Percentiles rank a stretch among this genome's conserved stretches.
These are phyloP conservation scores for Basileuterus tristriatus DNA, from an alignment of 2,797 vertebrate species.

Conservation along the genomic window DNA sequence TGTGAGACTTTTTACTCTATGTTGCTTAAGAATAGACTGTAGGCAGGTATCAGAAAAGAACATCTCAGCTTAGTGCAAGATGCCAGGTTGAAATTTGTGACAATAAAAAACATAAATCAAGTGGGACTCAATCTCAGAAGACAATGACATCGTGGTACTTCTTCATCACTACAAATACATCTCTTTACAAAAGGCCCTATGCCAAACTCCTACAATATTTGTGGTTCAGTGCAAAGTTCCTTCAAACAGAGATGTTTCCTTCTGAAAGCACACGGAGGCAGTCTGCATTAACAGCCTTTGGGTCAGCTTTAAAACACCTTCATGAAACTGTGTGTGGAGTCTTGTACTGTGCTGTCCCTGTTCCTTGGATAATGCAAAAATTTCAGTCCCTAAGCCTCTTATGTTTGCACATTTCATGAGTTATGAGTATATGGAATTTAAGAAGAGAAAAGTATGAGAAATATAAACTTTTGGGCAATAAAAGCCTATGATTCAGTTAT, in stretches of 20 bases:
- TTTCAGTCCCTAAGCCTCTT: background rate
- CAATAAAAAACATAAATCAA: background rate
- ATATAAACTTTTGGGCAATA: background rate
- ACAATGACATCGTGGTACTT: background rate
- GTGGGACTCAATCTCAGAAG: background rate
- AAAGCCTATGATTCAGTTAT: background rate
- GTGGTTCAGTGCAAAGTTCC: background rate
- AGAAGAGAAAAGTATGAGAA: background rate
- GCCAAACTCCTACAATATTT: background rate
- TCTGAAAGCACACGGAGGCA: background rate
- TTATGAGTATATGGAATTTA: background rate
- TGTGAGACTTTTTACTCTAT: background rate
- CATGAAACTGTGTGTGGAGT: background rate
- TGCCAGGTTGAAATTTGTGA: background rate
- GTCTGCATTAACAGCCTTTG: background rate
- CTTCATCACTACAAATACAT: background rate
- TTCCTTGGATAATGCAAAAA: background rate
- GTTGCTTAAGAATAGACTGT: background rate
- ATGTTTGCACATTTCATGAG: background rate
- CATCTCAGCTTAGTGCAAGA: background rate
- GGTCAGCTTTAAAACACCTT: background rate
- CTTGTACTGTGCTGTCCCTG: background rate
- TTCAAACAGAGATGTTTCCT: background rate
- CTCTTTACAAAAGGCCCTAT: background rate
- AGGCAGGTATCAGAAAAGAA: background rate